Evolutionary conservation across 2,888 invertebrate genomes (phyloP), one percentile per base, ranked within the genome.

Genomic region (Aromia moschata): DNA sequence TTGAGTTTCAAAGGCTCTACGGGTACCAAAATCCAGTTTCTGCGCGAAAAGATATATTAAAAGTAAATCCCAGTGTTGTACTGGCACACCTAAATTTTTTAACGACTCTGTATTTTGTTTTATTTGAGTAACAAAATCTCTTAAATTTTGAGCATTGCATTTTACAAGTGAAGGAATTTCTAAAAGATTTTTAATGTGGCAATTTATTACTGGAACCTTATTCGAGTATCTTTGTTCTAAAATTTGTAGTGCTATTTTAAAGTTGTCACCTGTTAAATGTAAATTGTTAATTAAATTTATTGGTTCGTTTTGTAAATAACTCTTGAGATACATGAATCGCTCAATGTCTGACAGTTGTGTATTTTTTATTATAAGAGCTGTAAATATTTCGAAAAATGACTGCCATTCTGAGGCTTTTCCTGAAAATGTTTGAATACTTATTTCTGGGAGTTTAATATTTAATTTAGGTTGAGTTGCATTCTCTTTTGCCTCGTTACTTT

Each of bases 1-100:
- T 46, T 55, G 45, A 17, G 14, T 11, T 55, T 55, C 55, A 46
- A 46, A 55, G n/a, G 55, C 55, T 11, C 46, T 55, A 10, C 37
- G 36, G 2, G 55, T 55, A 11, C 36, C 11, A 38, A 45, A 55
- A 45, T 55, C 45, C 16, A 55, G 11, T 37, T 45, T 55, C 46
- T 45, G 18, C 11, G 9, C 2, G 46, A 55, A 37, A 45, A n/a
- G 20, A 14, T 30, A 45, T 15, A 17, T 43, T 25, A 25, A 25
- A 5, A 25, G 25, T 9, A 25, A 25, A 25, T 25, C 25, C 25
- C 25, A 25, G 9, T 25, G 25, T 25, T 25, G 5, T 4, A 25
- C 25, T 5, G 25, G 25, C 4, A 25, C 25, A 5, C 9, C 9
- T 9, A 25, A 25, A 4, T 5, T 25, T 25, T 9, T 43, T 43